These are phyloP conservation scores for Stomorhina lunata DNA, from an alignment of 2,888 invertebrate species.

Conservation along the genomic window DNA sequence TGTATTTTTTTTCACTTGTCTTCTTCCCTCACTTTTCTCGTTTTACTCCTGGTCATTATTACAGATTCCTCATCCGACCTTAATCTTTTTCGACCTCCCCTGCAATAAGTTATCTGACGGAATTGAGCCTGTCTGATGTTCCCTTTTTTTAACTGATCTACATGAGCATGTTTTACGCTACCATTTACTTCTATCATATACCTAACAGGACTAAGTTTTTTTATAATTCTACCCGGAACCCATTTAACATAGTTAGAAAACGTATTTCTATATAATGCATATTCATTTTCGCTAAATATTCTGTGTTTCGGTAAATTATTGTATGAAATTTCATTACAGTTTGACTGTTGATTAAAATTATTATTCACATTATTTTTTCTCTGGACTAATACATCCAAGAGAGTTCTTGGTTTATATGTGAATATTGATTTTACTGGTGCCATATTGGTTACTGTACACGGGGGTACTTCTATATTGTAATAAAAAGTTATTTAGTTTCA, in stretches of 20 bases:
- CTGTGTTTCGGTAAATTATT: background rate
- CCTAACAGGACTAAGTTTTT: background rate
- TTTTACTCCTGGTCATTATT: background rate
- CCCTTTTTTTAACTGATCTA: background rate
- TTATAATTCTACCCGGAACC: background rate
- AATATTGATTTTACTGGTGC: background rate
- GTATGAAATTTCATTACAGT: background rate
- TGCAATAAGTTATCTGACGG: background rate
- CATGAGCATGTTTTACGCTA: background rate
- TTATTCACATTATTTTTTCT: background rate
- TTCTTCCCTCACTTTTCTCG: background rate
- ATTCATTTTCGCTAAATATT: constrained; percentile 1
- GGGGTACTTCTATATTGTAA: constrained; percentile 5
- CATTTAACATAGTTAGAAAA: constrained; percentile 11
- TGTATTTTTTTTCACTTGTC: too few species aligned
- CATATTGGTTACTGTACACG: constrained; percentile 7
- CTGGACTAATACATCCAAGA: background rate
- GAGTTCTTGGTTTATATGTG: constrained; percentile 7
- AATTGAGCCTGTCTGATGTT: background rate
- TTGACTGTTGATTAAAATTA: too few species aligned
- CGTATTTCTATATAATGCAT: constrained; percentile 12
- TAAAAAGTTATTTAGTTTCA: constrained; percentile 27
- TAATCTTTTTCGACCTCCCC: background rate
- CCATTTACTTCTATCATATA: constrained; percentile 11
- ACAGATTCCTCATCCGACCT: background rate